Base-by-base conservation (phyloP, 2,797 vertebrate species). In the Corythornis leucogaster region DNA sequence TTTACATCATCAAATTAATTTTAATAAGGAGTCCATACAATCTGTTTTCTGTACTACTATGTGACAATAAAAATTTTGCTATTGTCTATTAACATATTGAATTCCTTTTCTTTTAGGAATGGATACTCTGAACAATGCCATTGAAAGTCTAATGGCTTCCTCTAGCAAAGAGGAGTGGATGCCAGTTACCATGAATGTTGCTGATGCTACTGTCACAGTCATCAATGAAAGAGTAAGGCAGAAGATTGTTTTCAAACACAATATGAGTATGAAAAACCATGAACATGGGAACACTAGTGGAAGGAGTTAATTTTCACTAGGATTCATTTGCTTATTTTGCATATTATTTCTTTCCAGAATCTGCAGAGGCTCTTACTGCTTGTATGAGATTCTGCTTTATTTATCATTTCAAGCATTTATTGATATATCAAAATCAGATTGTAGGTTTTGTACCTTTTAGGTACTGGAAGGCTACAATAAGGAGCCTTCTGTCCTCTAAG, bases 101-200 rank as follows among this genome's bases (percentile, higher is more conserved):
- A 13, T 76, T 81, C 78, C 13, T 28, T 74, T 85, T 83, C 5
- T 78, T 85, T 31, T 96, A 99, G 99, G 99, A 92, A 99, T 99
- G 98, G 99, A 99, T 86, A 98, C 99, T 87, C 98, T 99, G 83
- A 99, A 99, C n/a, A 98, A 97, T 59, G 99, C 99, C 93, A 99
- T 99, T 93, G 99, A 99, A 74, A 99, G 79, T 92, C 98, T 99
- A 1, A 92, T 98, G 93, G 96, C 97, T 80, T 98, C 98, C 58
- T 98, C 98, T 6, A 98, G 97, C 89, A 98, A 98, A 96, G 99
- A 99, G 59, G 99, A 99, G 70, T 99, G 99, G 99, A 98, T 97
- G 3, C 98, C 99, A 5, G 99, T 99, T 84, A 98, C 98, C 89
- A 98, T 99, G 97, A 99, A 98, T 2, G 99, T 99, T 54, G 99